These are phyloP conservation scores for Andrena chrysosceles DNA, from an alignment of 2,888 invertebrate species.

Conservation along the genomic window DNA sequence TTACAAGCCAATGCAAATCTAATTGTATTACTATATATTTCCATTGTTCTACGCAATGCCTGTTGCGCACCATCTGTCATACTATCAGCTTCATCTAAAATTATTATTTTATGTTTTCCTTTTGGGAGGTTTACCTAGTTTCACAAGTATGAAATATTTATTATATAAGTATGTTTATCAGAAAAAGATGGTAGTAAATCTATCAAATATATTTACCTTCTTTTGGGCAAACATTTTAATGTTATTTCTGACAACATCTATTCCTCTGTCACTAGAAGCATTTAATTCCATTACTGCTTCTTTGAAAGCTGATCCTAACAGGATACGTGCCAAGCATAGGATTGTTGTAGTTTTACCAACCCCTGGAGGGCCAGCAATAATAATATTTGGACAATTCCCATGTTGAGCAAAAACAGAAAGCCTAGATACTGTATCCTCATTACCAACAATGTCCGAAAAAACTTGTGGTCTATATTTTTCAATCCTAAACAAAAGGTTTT, in stretches of 20 bases:
- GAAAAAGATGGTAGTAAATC: not conserved
- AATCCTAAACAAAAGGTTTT: constrained; percentile 88
- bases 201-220: constrained; percentile 85
- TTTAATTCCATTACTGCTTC: constrained; percentile 99
- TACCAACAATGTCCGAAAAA: constrained; percentile 97
- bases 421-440: constrained; percentile 96
- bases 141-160: constrained; percentile 80
- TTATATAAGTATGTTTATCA: too few relatives aligned
- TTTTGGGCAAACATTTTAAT: constrained; percentile 99
- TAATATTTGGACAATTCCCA: constrained; percentile 98
- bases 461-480: constrained; percentile 98
- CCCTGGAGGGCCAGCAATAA: constrained; percentile 99
- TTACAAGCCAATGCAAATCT: constrained; percentile 99
- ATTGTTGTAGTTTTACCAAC: constrained; percentile 99
- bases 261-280: constrained; percentile 99
- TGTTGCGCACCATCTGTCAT: constrained; percentile 99
- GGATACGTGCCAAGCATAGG: constrained; percentile 95
- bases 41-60: constrained; percentile 98
- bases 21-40: constrained; percentile 98
- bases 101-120: constrained; percentile 98
- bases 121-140: constrained; percentile 94
- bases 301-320: constrained; percentile 93
- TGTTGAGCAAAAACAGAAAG: constrained; percentile 92
- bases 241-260: constrained; percentile 98
- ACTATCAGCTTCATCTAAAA: constrained; percentile 98